Base-by-base conservation (phyloP, 2,797 vertebrate genomes). In the Hippoglossus hippoglossus region DNA sequence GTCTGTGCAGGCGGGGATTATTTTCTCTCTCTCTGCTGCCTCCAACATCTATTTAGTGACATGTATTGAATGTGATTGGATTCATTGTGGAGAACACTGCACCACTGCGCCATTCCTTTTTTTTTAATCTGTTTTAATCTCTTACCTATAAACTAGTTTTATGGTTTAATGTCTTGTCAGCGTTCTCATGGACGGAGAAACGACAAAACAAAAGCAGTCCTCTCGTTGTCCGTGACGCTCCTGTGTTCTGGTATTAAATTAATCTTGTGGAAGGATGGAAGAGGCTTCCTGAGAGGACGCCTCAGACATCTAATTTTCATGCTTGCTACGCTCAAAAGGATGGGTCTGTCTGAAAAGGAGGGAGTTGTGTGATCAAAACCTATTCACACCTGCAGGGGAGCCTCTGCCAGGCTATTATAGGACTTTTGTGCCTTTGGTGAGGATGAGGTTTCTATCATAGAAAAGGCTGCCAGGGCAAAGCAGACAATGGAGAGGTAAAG, bases 371-470 rank as follows among this genome's bases (percentile, higher is more conserved):
- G 67, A 85, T 85, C 71, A 79, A 51, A 89, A 73, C 65, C 76
- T 46, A 66, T 87, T 89, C 73, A 65, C 79, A 82, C 76, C 81
- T 88, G 73, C 73, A 86, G 61, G 51, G 52, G 60, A 64, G 53
- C 65, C 66, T 74, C 47, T 59, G 46, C 55, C 51, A 50, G 59
- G 51, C 44, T 67, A 75, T 81, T 69, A 39, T 39, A 71, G 28
- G 78, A 80, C 55, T 52, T 80, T 28, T 75, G 60, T 69, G 51
- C 63, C 55, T 69, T 52, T 67, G 75, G 49, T 70, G 62, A 58
- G 84, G 58, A 84, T 82, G 63, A 83, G 80, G 41, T 73, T 81
- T 80, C 25, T 67, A 68, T 75, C 69, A 61, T 63, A 69, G 46
- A 58, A 87, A 80, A 74, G 60, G 57, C 68, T 57, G 28, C 11